Conservation (phyloP, 2,113 vertebrate species). For the Mus spicilegus region DNA sequence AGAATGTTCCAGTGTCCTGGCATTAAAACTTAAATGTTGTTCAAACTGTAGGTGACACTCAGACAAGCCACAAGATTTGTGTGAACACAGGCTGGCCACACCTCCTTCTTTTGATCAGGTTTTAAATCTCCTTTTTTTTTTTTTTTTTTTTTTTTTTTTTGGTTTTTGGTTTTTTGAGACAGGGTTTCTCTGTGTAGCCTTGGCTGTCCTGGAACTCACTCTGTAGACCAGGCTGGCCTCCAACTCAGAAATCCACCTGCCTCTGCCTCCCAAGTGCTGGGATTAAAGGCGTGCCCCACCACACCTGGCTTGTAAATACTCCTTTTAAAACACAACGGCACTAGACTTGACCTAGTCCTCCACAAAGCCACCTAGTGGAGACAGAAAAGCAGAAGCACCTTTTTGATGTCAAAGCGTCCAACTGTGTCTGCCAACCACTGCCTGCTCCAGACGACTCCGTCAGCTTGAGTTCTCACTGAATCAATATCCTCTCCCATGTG, state of each 20-base stretch:
- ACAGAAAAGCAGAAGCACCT: background rate
- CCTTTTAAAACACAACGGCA: background rate
- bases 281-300: too few species aligned
- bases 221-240: too few species aligned
- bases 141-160: too few species aligned
- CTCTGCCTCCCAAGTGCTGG: too few species aligned
- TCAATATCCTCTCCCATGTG: background rate
- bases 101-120: background rate
- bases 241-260: too few species aligned
- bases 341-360: background rate
- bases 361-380: background rate
- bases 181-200: too few species aligned
- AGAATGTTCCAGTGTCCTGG: background rate
- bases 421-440: too few species aligned
- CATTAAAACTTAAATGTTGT: background rate
- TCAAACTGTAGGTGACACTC: background rate
- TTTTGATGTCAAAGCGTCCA: background rate
- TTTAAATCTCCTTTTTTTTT: too few species aligned
- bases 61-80: background rate
- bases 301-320: background rate
- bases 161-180: too few species aligned
- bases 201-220: too few species aligned
- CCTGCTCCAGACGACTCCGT: background rate
- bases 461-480: background rate
- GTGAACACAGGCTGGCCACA: background rate